A percentile compares a stretch with the other conserved stretches of the same genome.
Evolutionary conservation across 2,888 invertebrate species (phyloP).

Genomic region (Gymnosoma rotundatum): DNA sequence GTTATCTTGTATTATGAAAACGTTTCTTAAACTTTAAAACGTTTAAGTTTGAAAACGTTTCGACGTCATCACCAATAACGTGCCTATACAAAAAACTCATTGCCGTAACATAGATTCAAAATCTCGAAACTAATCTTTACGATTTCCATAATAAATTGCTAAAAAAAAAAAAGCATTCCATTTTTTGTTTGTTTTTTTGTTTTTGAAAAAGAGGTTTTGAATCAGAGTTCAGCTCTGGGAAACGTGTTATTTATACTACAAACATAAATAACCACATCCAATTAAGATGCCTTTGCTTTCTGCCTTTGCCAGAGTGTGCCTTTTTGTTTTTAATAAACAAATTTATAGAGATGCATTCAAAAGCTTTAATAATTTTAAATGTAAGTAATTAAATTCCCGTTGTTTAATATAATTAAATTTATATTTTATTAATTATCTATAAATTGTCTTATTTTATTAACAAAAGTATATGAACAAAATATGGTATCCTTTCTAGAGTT

Average conservation of each 20-base stretch:
- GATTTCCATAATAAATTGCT: constrained; percentile 6
- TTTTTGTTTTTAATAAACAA: constrained; percentile 60
- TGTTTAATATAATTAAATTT: no score
- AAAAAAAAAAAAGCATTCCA: not conserved
- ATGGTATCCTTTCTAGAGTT: no score
- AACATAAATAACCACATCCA: constrained; percentile 59
- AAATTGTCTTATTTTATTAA: no score
- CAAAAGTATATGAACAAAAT: no score
- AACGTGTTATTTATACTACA: constrained; percentile 54
- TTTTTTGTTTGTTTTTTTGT: no score
- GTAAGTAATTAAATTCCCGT: constrained; percentile 58
- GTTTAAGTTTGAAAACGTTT: constrained; percentile 61
- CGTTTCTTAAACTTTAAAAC: constrained; percentile 44
- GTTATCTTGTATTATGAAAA: constrained; percentile 40
- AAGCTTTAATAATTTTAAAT: constrained; percentile 60
- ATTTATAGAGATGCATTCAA: constrained; percentile 60
- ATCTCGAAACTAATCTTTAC: constrained; percentile 4
- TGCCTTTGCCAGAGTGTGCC: constrained; percentile 71
- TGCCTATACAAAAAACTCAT: constrained; percentile 66
- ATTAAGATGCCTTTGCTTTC: constrained; percentile 69
- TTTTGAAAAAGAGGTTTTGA: constrained; percentile 44
- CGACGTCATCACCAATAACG: constrained; percentile 68
- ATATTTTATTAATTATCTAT: not conserved
- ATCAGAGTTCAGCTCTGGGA: constrained; percentile 66
- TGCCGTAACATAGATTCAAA: constrained; percentile 68